A percentile compares a stretch with the other conserved stretches of the same genome.
Conservation (phyloP, 2,797 vertebrate species). For the Lepidocolaptes lacrymiger region DNA sequence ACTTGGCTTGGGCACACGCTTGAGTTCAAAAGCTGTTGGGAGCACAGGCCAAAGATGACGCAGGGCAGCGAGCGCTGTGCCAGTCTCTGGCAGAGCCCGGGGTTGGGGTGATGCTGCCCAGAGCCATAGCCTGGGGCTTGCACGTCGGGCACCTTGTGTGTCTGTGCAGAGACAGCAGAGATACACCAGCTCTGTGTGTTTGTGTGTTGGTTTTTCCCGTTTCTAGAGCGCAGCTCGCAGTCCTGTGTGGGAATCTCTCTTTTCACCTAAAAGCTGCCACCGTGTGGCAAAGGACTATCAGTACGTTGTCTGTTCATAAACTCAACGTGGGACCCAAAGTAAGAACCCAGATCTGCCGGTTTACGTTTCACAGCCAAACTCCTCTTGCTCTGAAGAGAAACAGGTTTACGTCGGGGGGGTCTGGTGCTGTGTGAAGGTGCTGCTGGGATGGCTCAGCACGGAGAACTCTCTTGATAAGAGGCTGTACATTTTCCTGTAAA, state of each 20-base stretch:
- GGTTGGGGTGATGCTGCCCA: neutral
- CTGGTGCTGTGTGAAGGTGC: neutral
- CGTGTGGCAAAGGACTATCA: slow-evolving; percentile 27
- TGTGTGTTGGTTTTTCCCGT: neutral
- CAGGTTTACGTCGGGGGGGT: neutral
- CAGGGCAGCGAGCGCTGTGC: neutral
- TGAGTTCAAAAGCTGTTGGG: neutral
- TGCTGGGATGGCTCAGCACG: neutral
- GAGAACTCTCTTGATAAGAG: neutral
- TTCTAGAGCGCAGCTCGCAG: neutral
- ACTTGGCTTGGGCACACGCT: fast-evolving
- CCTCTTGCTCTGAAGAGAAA: neutral
- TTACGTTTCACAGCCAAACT: neutral
- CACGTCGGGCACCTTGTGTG: neutral
- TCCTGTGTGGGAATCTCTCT: neutral
- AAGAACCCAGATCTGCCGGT: neutral
- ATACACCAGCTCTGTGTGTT: fast-evolving
- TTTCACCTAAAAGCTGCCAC: slow-evolving; percentile 61
- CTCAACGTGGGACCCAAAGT: neutral
- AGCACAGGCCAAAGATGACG: neutral
- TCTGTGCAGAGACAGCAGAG: neutral
- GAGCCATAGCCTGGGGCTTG: neutral
- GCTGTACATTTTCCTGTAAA: neutral
- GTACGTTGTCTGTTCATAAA: neutral
- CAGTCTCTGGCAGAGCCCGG: neutral